These are phyloP conservation scores for Palythoa grandis DNA, from an alignment of 92 coral and sea anemone genomes.

Conservation along the genomic window DNA sequence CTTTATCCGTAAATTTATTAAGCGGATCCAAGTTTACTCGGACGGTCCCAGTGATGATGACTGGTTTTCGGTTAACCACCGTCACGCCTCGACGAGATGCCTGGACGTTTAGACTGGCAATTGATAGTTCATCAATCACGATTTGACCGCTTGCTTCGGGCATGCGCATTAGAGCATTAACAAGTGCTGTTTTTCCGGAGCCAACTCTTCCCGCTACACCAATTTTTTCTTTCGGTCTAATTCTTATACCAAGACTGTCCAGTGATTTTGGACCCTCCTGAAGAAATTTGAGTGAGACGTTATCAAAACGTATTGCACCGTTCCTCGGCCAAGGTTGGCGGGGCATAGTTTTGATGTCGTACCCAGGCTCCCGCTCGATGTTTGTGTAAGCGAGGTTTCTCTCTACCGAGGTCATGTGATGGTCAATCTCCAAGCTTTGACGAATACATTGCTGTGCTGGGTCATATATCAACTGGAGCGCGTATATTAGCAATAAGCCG, in stretches of 20 bases:
- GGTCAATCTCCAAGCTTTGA: constrained; percentile 78
- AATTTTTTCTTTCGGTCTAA: constrained; percentile 79
- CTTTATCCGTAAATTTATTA: constrained; percentile 68
- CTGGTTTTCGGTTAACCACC: constrained; percentile 72
- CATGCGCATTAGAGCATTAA: constrained; percentile 81
- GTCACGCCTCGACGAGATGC: constrained; percentile 79
- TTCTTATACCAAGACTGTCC: constrained; percentile 64
- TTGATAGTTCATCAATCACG: constrained; percentile 69
- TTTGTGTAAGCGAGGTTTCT: constrained; percentile 66
- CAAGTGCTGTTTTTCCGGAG: constrained; percentile 80
- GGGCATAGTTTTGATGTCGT: constrained; percentile 71
- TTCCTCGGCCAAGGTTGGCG: constrained; percentile 89
- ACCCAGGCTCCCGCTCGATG: constrained; percentile 82
- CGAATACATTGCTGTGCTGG: constrained; percentile 74
- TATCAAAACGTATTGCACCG: constrained; percentile 64
- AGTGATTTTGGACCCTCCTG: constrained; percentile 63
- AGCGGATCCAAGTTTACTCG: constrained; percentile 84
- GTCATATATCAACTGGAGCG: constrained; percentile 80
- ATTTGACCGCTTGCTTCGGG: constrained; percentile 77
- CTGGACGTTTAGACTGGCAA: constrained; percentile 71
- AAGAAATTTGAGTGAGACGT: constrained; percentile 67
- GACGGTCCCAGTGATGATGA: constrained; percentile 73
- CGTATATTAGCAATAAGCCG: constrained; percentile 72
- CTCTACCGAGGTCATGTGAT: constrained; percentile 81
- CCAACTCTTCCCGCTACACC: constrained; percentile 91